Conservation (phyloP, 1,140 invertebrate species). For the Xylocopa sonorina region DNA sequence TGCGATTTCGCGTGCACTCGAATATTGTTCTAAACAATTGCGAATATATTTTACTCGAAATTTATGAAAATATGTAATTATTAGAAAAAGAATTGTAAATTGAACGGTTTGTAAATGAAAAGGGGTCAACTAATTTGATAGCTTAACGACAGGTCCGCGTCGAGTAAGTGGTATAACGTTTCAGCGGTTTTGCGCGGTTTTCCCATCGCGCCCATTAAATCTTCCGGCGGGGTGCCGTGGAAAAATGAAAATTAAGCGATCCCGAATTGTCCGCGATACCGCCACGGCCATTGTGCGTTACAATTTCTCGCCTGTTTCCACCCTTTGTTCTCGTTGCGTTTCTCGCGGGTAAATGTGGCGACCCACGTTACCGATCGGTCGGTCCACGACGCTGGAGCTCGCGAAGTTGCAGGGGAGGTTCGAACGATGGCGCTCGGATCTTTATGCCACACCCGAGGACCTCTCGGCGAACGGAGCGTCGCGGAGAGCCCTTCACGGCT, state of each 20-base stretch:
- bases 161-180: constrained; percentile 4
- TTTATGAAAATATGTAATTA: too few relatives aligned
- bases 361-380: constrained; percentile 66
- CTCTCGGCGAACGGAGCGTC: constrained; percentile 57
- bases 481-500: constrained; percentile 58
- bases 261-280: constrained; percentile 68
- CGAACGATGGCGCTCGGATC: constrained; percentile 73
- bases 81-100: too few relatives aligned
- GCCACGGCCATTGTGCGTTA: background rate
- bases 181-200: constrained; percentile 16
- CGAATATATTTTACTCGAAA: background rate
- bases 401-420: background rate
- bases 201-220: constrained; percentile 42
- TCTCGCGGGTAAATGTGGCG: background rate
- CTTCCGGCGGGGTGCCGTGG: constrained; percentile 34
- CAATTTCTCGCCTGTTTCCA: background rate
- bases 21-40: too few relatives aligned
- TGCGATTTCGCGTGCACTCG: too few relatives aligned
- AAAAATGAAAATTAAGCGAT: constrained; percentile 76
- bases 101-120: too few relatives aligned
- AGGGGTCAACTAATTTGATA: background rate
- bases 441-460: constrained; percentile 77
- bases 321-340: constrained; percentile 26
- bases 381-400: background rate
- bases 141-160: constrained; percentile 5